Conservation (phyloP, 1,140 invertebrate species). For the Ips typographus region DNA sequence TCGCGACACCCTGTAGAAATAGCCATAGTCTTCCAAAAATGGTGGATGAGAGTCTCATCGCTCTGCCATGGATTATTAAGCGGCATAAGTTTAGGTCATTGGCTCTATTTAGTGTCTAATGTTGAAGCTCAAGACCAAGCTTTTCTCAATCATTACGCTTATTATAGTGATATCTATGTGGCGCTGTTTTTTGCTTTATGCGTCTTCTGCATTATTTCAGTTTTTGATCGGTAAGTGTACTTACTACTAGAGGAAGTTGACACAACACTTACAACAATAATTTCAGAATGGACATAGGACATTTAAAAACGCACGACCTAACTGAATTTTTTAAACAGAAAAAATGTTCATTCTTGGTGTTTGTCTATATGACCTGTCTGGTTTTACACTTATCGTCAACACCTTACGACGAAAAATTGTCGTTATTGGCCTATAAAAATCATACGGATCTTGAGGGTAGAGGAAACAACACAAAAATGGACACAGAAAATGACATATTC, state of each 20-base stretch:
- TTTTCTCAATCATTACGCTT: constrained; percentile 48
- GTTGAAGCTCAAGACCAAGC: constrained; percentile 40
- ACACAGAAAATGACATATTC: constrained; percentile 2
- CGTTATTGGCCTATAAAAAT: constrained; percentile 42
- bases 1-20: constrained; percentile 43
- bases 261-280: constrained; percentile 1
- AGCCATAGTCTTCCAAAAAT: constrained; percentile 46
- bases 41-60: constrained; percentile 47
- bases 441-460: constrained; percentile 23
- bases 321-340: constrained; percentile 44
- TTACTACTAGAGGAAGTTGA: not conserved
- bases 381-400: constrained; percentile 47
- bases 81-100: constrained; percentile 48
- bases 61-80: constrained; percentile 50
- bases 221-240: constrained; percentile 47
- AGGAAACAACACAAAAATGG: constrained; percentile 21
- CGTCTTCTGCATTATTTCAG: constrained; percentile 49
- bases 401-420: constrained; percentile 47
- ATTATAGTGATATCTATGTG: constrained; percentile 50
- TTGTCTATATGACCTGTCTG: constrained; percentile 46
- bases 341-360: constrained; percentile 46
- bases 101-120: constrained; percentile 47
- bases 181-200: constrained; percentile 47
- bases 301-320: constrained; percentile 39
- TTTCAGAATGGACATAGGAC: constrained; percentile 48